These are phyloP conservation scores for Ennomos quercinarius DNA, from an alignment of 2,888 invertebrate species.

Conservation along the genomic window DNA sequence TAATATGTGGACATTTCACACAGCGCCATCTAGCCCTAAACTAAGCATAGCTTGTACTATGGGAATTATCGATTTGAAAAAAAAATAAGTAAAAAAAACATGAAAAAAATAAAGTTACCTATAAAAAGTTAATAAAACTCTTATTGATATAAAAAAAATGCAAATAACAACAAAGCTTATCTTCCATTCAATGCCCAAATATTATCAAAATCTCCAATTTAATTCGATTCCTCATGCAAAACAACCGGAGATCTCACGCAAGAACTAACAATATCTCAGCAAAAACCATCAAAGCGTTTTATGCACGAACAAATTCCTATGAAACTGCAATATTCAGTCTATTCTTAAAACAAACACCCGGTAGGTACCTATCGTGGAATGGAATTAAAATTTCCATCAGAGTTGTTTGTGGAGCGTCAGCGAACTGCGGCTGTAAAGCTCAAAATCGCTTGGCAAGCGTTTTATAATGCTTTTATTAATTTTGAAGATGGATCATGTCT, in stretches of 20 bases:
- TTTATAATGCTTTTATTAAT: conserved; percentile 4
- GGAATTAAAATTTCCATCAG: conserved; percentile 64
- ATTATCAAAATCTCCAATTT: conserved; percentile 7
- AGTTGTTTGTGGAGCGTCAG: conserved; percentile 54
- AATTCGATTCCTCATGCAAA: neutral
- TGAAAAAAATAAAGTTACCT: too few species aligned
- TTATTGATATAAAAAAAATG: too few species aligned
- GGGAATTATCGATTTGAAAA: too few species aligned
- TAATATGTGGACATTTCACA: too few species aligned
- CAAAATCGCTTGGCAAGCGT: conserved; percentile 4
- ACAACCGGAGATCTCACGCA: neutral
- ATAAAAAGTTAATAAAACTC: too few species aligned
- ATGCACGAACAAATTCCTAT: conserved; percentile 39
- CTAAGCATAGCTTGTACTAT: too few species aligned
- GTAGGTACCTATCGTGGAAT: conserved; percentile 37
- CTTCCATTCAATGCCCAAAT: too few species aligned
- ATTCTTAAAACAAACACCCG: conserved; percentile 55
- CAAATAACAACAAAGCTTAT: neutral
- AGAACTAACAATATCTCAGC: conserved; percentile 24
- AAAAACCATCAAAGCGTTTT: conserved; percentile 23
- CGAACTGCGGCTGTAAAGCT: conserved; percentile 21
- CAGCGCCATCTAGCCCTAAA: too few species aligned
- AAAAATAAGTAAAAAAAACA: too few species aligned
- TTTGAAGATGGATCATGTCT: neutral
- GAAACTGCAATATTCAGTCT: conserved; percentile 50